A percentile compares a stretch with the other conserved stretches of the same genome.
These are phyloP conservation scores for Patella caerulea DNA, from an alignment of 2,888 invertebrate genomes.

Conservation along the genomic window DNA sequence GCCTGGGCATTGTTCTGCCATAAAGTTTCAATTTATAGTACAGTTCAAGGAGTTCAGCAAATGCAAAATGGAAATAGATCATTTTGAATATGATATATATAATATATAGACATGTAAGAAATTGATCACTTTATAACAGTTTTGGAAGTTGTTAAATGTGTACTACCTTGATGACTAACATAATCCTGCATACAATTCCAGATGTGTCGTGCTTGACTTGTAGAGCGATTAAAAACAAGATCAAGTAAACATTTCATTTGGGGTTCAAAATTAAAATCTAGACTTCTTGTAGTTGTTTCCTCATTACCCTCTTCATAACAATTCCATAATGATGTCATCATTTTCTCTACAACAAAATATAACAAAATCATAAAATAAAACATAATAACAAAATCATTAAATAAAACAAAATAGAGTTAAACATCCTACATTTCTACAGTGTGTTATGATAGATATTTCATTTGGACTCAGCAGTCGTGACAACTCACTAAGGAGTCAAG, in stretches of 20 bases:
- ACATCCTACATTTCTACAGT: too few relatives aligned
- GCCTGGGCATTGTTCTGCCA: too few relatives aligned
- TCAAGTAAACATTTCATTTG: slow-evolving; percentile 50
- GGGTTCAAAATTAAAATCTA: slow-evolving; percentile 42
- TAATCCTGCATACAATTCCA: slow-evolving; percentile 57
- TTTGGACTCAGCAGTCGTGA: too few relatives aligned
- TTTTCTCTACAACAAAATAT: slow-evolving; percentile 37
- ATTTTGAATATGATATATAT: neutral
- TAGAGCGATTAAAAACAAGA: slow-evolving; percentile 47
- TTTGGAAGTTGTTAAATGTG: neutral
- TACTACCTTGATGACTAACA: slow-evolving; percentile 57
- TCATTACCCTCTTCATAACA: slow-evolving; percentile 39
- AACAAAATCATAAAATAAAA: too few relatives aligned
- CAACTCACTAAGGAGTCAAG: too few relatives aligned
- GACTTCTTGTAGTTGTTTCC: slow-evolving; percentile 32
- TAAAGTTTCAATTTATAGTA: too few relatives aligned
- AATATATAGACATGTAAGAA: neutral
- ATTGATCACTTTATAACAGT: neutral
- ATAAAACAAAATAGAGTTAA: too few relatives aligned
- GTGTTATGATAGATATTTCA: too few relatives aligned
- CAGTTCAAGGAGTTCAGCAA: too few relatives aligned
- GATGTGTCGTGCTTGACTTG: slow-evolving; percentile 46
- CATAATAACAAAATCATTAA: too few relatives aligned
- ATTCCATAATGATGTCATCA: slow-evolving; percentile 38
- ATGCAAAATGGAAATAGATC: neutral